These are phyloP conservation scores for Xiphophorus hellerii DNA, from an alignment of 2,113 vertebrate species.

Conservation along the genomic window DNA sequence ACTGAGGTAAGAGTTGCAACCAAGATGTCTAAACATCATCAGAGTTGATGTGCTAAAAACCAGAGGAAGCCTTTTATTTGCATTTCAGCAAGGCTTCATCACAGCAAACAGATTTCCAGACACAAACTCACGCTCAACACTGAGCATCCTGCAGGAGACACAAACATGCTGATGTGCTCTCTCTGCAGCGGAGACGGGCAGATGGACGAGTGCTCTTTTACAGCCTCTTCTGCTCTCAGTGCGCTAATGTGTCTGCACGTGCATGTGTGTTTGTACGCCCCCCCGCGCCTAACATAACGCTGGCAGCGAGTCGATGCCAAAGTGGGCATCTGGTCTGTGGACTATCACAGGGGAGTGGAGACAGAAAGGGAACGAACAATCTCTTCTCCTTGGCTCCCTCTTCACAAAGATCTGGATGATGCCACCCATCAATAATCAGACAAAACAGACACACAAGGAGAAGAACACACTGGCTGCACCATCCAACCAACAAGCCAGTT, in stretches of 20 bases:
- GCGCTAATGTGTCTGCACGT: constrained; percentile 11
- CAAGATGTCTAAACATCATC: neutral
- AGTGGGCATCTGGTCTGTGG: constrained; percentile 72
- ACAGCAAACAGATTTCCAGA: constrained; percentile 12
- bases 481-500: neutral
- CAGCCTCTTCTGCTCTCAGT: constrained; percentile 43
- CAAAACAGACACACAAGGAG: neutral
- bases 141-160: constrained; percentile 34
- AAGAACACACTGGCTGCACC: neutral
- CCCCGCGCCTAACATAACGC: constrained; percentile 34
- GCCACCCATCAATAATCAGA: neutral
- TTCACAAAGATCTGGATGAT: neutral
- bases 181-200: constrained; percentile 53
- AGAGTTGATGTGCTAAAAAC: neutral
- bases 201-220: constrained; percentile 71
- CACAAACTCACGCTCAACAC: neutral
- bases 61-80: neutral
- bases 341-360: constrained; percentile 36
- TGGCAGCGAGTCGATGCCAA: constrained; percentile 62
- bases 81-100: neutral
- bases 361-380: constrained; percentile 16
- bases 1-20: neutral
- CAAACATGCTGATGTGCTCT: constrained; percentile 51
- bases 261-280: constrained; percentile 23
- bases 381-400: constrained; percentile 8